Conservation (phyloP, 2,888 invertebrate species). For the Listrodromus nycthemerus region DNA sequence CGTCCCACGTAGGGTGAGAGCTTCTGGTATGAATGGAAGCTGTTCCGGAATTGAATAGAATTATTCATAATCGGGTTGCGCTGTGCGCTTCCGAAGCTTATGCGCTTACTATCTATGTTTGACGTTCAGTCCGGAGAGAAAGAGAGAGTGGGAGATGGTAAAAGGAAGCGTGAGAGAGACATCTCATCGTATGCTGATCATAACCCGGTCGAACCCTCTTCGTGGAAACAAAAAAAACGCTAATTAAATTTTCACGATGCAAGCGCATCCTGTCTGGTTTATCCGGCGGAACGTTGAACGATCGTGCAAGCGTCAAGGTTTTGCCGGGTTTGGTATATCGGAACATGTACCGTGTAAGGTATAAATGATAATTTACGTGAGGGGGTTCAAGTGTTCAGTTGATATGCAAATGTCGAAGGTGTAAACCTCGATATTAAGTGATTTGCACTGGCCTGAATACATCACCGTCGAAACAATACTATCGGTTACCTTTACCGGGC, state of each 20-base stretch:
- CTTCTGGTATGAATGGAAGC: conserved; percentile 54
- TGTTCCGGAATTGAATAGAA: conserved; percentile 54
- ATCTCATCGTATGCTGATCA: background rate
- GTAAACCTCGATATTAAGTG: conserved; percentile 14
- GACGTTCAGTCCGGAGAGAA: background rate
- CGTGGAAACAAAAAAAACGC: background rate
- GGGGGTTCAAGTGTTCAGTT: background rate
- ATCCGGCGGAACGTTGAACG: background rate
- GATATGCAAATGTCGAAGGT: background rate
- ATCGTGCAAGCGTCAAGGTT: background rate
- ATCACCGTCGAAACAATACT: conserved; percentile 28
- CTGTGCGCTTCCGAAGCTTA: conserved; percentile 20
- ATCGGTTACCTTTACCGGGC: conserved; percentile 38
- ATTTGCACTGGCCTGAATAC: conserved; percentile 25
- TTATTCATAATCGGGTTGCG: conserved; percentile 65
- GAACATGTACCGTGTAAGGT: background rate
- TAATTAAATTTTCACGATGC: background rate
- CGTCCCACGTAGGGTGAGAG: conserved; percentile 17
- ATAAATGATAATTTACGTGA: background rate
- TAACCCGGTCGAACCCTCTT: background rate
- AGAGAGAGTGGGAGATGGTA: background rate
- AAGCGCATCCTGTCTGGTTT: background rate
- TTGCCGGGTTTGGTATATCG: background rate
- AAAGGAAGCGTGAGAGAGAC: background rate
- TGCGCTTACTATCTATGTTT: conserved; percentile 11